Percentiles rank a stretch among this genome's conserved stretches.
phyloP scores from a whole-genome alignment of 2,113 vertebrate genomes.

The Balaeniceps rex region DNA sequence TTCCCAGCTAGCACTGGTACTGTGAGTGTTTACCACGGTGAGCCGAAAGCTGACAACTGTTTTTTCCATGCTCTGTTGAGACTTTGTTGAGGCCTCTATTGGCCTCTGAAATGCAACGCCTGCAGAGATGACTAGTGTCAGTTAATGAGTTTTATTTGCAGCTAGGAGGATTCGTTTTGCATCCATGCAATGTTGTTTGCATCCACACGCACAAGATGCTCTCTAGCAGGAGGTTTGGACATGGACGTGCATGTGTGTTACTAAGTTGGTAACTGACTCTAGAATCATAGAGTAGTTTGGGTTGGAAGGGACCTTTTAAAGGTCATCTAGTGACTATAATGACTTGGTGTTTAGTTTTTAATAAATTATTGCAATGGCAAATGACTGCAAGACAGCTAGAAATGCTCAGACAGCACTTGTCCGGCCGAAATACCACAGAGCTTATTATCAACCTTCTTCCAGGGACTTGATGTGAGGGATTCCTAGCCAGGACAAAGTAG shows the following conservation, averaged over 20 bases:
- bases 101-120: background rate
- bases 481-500: background rate
- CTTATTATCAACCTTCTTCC: background rate
- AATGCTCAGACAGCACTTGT: no score
- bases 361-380: background rate
- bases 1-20: rapidly evolving
- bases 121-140: background rate
- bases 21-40: background rate
- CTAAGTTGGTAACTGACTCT: background rate
- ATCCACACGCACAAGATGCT: background rate
- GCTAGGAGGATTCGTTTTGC: background rate
- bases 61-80: no score
- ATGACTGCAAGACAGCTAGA: background rate
- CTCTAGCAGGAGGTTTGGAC: background rate
- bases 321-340: background rate
- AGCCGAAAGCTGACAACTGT: background rate
- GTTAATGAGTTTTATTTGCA: background rate
- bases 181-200: background rate
- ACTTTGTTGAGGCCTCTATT: background rate
- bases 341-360: background rate
- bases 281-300: no score
- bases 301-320: no score
- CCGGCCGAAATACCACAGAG: background rate
- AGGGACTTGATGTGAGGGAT: background rate
- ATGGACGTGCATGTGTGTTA: background rate